Evolutionary conservation across 2,888 invertebrate genomes (phyloP), one percentile per base, ranked within the genome.

Genomic region (Saturnia pavonia): DNA sequence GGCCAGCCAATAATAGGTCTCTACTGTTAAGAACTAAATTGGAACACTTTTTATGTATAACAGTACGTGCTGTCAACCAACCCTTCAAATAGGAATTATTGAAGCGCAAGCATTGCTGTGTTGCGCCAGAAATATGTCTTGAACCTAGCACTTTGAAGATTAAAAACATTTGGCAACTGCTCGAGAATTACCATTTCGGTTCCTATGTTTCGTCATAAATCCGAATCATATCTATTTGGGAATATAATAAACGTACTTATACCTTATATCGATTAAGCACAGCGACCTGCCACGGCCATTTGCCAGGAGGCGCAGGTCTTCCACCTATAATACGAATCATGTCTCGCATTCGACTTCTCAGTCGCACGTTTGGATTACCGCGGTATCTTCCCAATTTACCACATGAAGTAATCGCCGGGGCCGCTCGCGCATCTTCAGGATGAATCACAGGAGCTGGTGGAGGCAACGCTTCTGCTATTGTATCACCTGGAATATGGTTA

Each of bases 271-370:
- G 95, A 88, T 98, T 98, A 72, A 99, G 94, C 70, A 99, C 96
- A 69, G 97, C 98, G 27, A 98, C 98, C 92, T 98, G 98, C 98
- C 99, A 99, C 0, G 98, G 98, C 98, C 99, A 99, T 83, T 96
- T 97, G 57, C 98, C 97, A 68, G 95, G 96, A 16, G 95, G 94
- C 0, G 98, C 95, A 60, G 97, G 96, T 70, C 96, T 94, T 0
- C 99, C 99, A 0, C 99, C 99, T 71, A 99, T 97, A 73, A 99
- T 98, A 78, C 97, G 95, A 73, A 97, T 92, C 96, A 96, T 95
- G 70, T 94, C 94, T 34, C 91, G 88, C 88, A 95, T 89, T 11
- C 87, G 87, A 72, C 78, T 91, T 78, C 88, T 83, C 69, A 84
- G 73, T n/a, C 89, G 79, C 3, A 80, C 77, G 3, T 82, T 78